Evolutionary conservation across 2,113 vertebrate species (phyloP).

Genomic region (Megaceryle maxima): DNA sequence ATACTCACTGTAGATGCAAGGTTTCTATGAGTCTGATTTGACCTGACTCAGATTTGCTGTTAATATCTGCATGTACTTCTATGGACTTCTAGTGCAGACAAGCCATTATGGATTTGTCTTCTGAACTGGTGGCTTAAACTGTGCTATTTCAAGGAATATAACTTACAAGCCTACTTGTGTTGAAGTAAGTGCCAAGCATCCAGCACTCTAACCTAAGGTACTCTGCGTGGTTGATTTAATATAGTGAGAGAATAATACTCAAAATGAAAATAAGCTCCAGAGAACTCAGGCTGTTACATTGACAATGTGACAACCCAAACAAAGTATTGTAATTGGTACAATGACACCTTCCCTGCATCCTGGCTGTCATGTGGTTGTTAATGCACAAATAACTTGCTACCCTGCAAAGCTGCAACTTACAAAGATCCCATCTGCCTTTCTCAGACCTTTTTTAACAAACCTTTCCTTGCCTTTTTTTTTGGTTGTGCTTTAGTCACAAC

Average conservation of each 20-base stretch:
- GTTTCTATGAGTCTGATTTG: neutral
- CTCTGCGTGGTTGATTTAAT: neutral
- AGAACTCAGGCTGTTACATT: neutral
- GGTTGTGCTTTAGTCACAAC: neutral
- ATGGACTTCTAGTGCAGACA: neutral
- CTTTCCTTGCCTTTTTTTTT: neutral
- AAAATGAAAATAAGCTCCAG: neutral
- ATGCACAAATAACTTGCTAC: neutral
- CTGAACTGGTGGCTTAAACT: neutral
- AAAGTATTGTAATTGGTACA: neutral
- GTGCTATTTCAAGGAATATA: neutral
- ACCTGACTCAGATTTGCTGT: neutral
- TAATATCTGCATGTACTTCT: neutral
- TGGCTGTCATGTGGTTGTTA: neutral
- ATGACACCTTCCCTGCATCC: neutral
- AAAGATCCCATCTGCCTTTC: neutral
- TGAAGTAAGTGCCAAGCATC: neutral
- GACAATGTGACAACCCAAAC: neutral
- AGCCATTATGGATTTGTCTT: neutral
- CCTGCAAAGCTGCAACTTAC: neutral
- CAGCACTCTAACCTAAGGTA: neutral
- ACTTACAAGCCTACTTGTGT: neutral
- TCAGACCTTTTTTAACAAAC: accelerated
- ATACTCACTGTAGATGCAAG: neutral
- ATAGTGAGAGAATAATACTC: neutral